Evolutionary conservation across 2,113 vertebrate genomes (phyloP).

Genomic region (Oxyruncus cristatus): DNA sequence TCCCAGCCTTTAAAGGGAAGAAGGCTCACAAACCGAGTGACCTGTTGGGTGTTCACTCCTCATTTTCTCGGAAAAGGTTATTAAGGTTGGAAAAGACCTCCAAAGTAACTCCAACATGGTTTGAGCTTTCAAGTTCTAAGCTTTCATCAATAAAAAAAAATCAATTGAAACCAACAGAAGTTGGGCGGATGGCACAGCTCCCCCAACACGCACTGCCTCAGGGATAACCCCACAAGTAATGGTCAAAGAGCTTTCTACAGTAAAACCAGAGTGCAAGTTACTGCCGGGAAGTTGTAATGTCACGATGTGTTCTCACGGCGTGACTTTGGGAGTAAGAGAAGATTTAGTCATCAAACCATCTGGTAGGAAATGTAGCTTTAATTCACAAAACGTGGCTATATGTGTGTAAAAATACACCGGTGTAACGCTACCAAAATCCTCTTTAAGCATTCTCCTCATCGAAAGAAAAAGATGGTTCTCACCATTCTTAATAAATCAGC

Average conservation of each 20-base stretch:
- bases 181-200: background rate
- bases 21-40: background rate
- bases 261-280: background rate
- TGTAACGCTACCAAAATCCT: background rate
- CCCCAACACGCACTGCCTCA: background rate
- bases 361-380: background rate
- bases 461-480: conserved; percentile 41
- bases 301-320: background rate
- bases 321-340: background rate
- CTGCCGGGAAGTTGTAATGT: background rate
- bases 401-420: background rate
- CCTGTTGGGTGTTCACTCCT: background rate
- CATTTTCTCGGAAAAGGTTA: background rate
- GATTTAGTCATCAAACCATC: background rate
- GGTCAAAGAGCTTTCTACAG: background rate
- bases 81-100: background rate
- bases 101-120: background rate
- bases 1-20: background rate
- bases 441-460: conserved; percentile 83
- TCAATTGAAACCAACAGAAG: accelerated
- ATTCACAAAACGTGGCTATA: background rate
- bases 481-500: background rate
- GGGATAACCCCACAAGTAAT: background rate
- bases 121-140: background rate
- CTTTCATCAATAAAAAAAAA: background rate